phyloP scores from a whole-genome alignment of 2,113 vertebrate genomes.

The Suricata suricatta region DNA sequence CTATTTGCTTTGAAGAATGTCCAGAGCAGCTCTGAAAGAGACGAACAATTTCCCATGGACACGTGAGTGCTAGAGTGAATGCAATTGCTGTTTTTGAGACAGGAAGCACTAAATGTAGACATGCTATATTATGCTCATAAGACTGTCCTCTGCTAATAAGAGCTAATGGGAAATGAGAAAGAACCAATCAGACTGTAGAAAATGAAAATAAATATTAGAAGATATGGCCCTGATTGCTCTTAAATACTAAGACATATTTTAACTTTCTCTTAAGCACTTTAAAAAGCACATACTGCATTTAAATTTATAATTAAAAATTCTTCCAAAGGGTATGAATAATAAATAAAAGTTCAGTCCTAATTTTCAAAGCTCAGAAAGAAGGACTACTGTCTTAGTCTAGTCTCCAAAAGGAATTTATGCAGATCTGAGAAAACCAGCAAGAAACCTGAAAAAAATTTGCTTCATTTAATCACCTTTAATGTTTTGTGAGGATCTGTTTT shows the following conservation, averaged over 20 bases:
- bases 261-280: background rate
- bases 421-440: background rate
- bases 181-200: background rate
- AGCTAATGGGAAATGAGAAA: background rate
- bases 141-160: background rate
- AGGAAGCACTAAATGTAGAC: background rate
- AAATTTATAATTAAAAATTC: background rate
- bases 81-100: background rate
- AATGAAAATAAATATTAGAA: background rate
- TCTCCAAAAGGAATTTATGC: background rate
- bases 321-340: background rate
- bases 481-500: background rate
- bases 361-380: constrained; percentile 15
- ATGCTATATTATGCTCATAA: background rate
- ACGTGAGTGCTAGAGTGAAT: background rate
- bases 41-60: background rate
- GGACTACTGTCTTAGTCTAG: background rate
- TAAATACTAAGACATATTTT: background rate
- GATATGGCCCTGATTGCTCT: background rate
- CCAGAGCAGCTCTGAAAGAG: constrained; percentile 4
- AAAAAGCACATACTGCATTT: background rate
- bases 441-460: background rate
- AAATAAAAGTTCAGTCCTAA: background rate
- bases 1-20: constrained; percentile 43
- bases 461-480: background rate